Percentiles rank a stretch among this genome's conserved stretches.
phyloP scores from a whole-genome alignment of 2,113 vertebrate genomes.

The Engraulis encrasicolus region DNA sequence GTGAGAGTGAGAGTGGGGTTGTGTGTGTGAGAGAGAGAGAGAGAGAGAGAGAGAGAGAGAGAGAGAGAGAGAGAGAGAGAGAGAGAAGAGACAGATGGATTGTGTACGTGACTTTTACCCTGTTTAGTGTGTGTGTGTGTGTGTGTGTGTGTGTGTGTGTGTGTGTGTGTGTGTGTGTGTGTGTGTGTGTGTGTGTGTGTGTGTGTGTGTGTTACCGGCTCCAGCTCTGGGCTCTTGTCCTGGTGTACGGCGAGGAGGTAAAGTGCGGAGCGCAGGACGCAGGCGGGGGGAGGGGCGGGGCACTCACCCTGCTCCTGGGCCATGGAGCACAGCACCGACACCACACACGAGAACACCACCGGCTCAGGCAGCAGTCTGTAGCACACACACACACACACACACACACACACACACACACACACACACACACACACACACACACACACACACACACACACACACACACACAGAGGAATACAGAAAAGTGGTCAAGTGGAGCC shows the following conservation, averaged over 20 bases:
- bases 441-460: background rate
- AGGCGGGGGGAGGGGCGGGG: conserved; percentile 56
- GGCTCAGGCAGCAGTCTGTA: conserved; percentile 85
- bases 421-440: background rate
- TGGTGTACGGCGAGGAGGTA: conserved; percentile 87
- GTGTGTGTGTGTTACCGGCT: conserved; percentile 68
- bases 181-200: background rate
- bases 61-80: no score
- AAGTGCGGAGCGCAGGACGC: conserved; percentile 80
- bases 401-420: conserved; percentile 26
- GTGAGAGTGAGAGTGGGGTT: no score
- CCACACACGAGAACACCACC: conserved; percentile 80
- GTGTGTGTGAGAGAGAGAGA: no score
- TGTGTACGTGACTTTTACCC: background rate
- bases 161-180: background rate
- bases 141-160: background rate
- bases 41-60: no score
- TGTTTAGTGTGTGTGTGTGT: conserved; percentile 37
- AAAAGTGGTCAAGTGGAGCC: conserved; percentile 15
- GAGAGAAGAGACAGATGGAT: no score
- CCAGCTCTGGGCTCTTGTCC: conserved; percentile 74
- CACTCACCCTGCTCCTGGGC: conserved; percentile 77
- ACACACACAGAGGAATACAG: background rate
- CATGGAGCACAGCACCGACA: conserved; percentile 77
- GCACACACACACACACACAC: conserved; percentile 35